Conservation (phyloP, 2,113 vertebrate species). For the Urocitellus parryii region DNA sequence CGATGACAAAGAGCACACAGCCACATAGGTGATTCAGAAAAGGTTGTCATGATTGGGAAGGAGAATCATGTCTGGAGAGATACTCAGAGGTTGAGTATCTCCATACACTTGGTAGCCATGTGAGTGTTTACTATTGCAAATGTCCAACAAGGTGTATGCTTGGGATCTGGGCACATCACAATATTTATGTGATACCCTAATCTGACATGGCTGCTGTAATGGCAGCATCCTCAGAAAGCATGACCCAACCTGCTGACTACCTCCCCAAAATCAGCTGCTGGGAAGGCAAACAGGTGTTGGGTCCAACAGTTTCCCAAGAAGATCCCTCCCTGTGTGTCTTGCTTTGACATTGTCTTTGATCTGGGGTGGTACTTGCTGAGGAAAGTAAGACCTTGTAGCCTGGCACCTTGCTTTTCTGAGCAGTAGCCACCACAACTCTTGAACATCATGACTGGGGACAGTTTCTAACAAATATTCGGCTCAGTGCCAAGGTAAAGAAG, state of each 20-base stretch:
- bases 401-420: constrained; percentile 21
- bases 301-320: neutral
- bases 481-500: constrained; percentile 41
- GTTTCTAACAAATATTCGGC: neutral
- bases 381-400: neutral
- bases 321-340: constrained; percentile 40
- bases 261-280: neutral
- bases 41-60: neutral
- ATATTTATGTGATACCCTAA: neutral
- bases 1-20: neutral
- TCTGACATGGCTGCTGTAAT: neutral
- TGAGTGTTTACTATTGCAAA: neutral
- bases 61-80: neutral
- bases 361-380: neutral
- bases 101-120: neutral
- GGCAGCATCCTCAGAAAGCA: neutral
- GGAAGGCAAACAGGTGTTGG: constrained; percentile 36
- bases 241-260: neutral
- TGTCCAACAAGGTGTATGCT: neutral
- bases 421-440: constrained; percentile 36
- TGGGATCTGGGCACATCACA: neutral
- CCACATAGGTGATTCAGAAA: neutral
- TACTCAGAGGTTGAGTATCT: neutral
- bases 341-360: constrained; percentile 32
- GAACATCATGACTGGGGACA: constrained; percentile 1